These are phyloP conservation scores for Elysia chlorotica DNA, from an alignment of 1,140 invertebrate species.

Conservation along the genomic window DNA sequence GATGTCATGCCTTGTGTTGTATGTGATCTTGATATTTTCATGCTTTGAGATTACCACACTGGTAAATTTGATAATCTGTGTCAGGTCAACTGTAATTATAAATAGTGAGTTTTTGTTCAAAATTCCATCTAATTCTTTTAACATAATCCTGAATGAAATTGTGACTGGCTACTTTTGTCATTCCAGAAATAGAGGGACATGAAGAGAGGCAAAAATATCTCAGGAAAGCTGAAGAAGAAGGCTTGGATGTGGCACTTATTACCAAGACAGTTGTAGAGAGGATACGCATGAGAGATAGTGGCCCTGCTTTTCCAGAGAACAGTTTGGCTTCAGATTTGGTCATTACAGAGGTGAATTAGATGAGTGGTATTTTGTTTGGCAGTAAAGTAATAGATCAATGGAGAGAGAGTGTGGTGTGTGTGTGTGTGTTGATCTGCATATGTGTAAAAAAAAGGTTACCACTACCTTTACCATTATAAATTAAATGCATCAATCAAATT, in stretches of 20 bases:
- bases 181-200: conserved; percentile 68
- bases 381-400: not conserved
- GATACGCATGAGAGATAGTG: conserved; percentile 61
- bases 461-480: no score
- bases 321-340: conserved; percentile 32
- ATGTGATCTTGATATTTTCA: no score
- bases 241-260: conserved; percentile 82
- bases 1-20: no score
- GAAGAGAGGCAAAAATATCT: conserved; percentile 69
- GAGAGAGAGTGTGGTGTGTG: not conserved
- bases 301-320: conserved; percentile 29
- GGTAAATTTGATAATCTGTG: no score
- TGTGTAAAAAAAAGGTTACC: no score
- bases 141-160: no score
- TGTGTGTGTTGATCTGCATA: no score
- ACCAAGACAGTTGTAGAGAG: conserved; percentile 83
- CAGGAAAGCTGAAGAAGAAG: conserved; percentile 72
- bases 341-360: conserved; percentile 52
- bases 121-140: not conserved
- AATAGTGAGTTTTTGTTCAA: no score
- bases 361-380: not conserved
- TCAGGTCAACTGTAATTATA: no score
- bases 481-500: no score
- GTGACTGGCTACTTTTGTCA: no score
- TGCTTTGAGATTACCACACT: no score